Base-by-base conservation (phyloP, 2,888 invertebrate species). In the Fragum whitleyi region DNA sequence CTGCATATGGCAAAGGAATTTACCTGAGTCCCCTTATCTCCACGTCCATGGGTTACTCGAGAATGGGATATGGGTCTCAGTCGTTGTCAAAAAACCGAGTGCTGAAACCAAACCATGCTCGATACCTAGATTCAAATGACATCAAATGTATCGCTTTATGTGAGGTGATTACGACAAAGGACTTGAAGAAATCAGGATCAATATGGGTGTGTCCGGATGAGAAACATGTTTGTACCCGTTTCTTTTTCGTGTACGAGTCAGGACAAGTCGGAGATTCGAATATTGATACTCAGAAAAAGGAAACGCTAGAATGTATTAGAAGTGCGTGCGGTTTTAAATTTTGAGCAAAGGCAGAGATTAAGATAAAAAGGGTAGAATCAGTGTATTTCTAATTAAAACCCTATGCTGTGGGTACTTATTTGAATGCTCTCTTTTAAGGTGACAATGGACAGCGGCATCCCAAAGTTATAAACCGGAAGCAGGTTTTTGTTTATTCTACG, bases 191-290 rank as follows among this genome's bases (percentile, higher is more conserved):
- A 70, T 83, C 75, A 57, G 76, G 74, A 29, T 71, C 80, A 19
- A 91, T 93, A 19, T 93, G 92, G 92, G 90, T 91, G 59, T 89
- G 89, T 78, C 88, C 90, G 0, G 84, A 91, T 29, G 81, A 86
- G 39, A 89, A 91, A 59, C 86, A 90, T 79, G 91, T 92, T n/a
- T 92, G 92, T 78, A 93, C 93, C 16, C 80, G 93, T 21, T 93
- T 93, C 85, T 92, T 93, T 82, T 93, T 93, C 86, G 91, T 93
- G 89, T 93, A 86, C 88, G 93, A 90, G 75, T 85, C 89, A 68
- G 88, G 89, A 2, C 81, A 86, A 61, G 87, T 87, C 14, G 86
- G 88, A 0, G 88, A 88, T 55, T 77, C 79, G 6, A 71, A 79
- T 6, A 87, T 90, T 28, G 81, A 88, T 70, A 90, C 90, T 42